Percentiles rank a stretch among this genome's conserved stretches.
phyloP scores from a whole-genome alignment of 2,797 vertebrate species.

The Periparus ater region DNA sequence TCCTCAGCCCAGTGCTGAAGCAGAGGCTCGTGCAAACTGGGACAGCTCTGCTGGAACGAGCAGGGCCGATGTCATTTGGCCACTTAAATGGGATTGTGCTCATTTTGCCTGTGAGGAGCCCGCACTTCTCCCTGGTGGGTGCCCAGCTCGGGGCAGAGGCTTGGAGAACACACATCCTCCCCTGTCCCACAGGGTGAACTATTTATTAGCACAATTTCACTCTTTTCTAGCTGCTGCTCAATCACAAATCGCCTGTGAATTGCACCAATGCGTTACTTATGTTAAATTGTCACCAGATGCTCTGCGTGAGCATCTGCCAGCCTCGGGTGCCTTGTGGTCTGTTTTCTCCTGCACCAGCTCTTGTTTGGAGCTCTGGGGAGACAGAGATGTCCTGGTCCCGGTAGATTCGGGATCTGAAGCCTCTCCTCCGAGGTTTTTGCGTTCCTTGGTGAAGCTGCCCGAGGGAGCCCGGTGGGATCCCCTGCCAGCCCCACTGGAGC shows the following conservation, averaged over 20 bases:
- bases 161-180: not conserved
- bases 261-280: not conserved
- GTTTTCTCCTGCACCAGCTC: not conserved
- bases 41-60: not conserved
- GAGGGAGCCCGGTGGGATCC: rapidly evolving
- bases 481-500: not conserved
- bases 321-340: not conserved
- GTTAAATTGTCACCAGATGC: not conserved
- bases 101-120: not conserved
- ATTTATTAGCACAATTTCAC: not conserved
- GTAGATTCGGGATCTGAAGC: not conserved
- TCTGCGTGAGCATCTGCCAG: not conserved
- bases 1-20: not conserved
- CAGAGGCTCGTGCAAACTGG: not conserved
- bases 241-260: not conserved
- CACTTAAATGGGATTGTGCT: not conserved
- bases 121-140: not conserved
- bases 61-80: not conserved
- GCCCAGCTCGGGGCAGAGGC: not conserved
- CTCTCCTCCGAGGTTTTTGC: not conserved
- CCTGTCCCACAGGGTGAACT: not conserved
- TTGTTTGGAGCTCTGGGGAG: not conserved
- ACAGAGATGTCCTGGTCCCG: rapidly evolving
- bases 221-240: not conserved
- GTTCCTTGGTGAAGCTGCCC: not conserved